Evolutionary conservation across 1,140 invertebrate species (phyloP).

Genomic region (Anastatus disparis): DNA sequence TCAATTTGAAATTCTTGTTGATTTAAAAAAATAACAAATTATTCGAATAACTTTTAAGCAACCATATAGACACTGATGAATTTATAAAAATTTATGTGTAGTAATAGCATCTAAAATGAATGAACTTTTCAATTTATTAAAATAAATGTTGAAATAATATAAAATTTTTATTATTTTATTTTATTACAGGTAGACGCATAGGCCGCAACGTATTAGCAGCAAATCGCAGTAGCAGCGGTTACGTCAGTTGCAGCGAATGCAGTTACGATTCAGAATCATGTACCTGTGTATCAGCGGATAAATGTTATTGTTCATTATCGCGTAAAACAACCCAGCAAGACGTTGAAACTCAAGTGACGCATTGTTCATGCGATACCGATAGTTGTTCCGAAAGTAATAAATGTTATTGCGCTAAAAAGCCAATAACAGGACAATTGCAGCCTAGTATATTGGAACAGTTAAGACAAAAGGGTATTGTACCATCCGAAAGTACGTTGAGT

Average conservation of each 20-base stretch:
- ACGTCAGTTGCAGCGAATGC: slow-evolving; percentile 88
- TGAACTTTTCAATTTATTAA: slow-evolving; percentile 10
- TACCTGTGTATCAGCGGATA: slow-evolving; percentile 77
- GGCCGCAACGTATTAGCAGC: slow-evolving; percentile 51
- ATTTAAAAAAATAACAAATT: no score
- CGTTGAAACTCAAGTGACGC: no score
- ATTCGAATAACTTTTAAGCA: no score
- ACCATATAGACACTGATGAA: no score
- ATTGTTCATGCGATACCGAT: slow-evolving; percentile 83
- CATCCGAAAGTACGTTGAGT: slow-evolving; percentile 65
- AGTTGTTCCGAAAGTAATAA: slow-evolving; percentile 89
- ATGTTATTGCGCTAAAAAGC: slow-evolving; percentile 79
- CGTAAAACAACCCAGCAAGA: slow-evolving; percentile 48
- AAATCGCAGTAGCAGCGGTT: slow-evolving; percentile 69
- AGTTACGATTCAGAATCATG: slow-evolving; percentile 84
- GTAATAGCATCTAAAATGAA: background rate
- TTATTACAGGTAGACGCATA: slow-evolving; percentile 53
- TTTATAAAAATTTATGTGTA: no score
- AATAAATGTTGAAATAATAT: background rate
- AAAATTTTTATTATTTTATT: no score
- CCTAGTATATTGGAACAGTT: slow-evolving; percentile 67
- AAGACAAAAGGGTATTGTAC: slow-evolving; percentile 67
- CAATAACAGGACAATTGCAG: slow-evolving; percentile 55
- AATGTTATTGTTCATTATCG: slow-evolving; percentile 78
- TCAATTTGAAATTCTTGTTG: no score